phyloP scores from a whole-genome alignment of 2,113 vertebrate species.

The Suricata suricatta region DNA sequence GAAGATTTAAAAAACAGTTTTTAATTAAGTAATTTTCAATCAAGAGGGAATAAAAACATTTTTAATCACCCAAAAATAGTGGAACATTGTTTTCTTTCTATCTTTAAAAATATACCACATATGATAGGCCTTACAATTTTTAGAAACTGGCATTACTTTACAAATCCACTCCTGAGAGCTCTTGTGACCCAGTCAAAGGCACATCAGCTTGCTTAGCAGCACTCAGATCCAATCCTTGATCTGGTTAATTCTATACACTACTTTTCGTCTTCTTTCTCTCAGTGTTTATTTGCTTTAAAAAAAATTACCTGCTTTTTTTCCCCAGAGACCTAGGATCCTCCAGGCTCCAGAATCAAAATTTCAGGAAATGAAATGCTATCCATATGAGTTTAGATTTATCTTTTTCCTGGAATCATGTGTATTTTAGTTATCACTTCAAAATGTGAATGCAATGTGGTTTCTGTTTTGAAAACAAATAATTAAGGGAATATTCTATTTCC shows the following conservation, averaged over 20 bases:
- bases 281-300: neutral
- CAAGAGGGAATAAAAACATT: neutral
- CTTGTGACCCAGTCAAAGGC: neutral
- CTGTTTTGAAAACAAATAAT: neutral
- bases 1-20: neutral
- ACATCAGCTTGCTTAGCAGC: neutral
- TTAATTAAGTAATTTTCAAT: neutral
- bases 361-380: neutral
- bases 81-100: too few species aligned
- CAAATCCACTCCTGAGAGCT: neutral
- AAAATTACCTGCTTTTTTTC: neutral
- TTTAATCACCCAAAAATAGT: neutral
- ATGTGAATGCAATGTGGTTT: too few species aligned
- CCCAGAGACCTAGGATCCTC: neutral
- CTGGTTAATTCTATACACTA: neutral
- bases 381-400: neutral
- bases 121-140: neutral
- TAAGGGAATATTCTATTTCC: neutral
- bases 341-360: neutral
- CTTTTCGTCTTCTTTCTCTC: neutral
- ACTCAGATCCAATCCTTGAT: neutral
- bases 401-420: neutral
- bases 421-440: neutral
- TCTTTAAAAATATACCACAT: neutral
- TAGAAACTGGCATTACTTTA: neutral